Conservation (phyloP, 2,113 vertebrate species). For the Silurus asotus region DNA sequence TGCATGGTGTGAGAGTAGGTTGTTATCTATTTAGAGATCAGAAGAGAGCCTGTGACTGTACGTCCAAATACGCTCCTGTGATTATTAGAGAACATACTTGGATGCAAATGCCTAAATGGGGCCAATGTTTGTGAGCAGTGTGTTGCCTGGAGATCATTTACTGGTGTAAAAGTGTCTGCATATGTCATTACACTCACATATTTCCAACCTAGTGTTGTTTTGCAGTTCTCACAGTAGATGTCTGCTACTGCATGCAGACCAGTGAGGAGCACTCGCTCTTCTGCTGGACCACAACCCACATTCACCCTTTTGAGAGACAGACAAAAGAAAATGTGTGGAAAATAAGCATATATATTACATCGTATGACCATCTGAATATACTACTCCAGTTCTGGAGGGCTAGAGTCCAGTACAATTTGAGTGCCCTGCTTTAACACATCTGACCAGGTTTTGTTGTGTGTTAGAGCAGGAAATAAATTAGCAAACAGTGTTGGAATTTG, state of each 20-base stretch:
- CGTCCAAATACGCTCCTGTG: neutral
- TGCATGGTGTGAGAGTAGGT: slow-evolving; percentile 22
- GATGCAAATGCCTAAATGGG: neutral
- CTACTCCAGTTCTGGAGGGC: neutral
- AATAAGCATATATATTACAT: neutral
- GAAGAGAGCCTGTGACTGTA: neutral
- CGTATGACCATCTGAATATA: neutral
- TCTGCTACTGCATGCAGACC: slow-evolving; percentile 96
- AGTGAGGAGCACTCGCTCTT: slow-evolving; percentile 93
- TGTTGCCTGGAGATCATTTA: neutral
- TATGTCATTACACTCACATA: slow-evolving; percentile 80
- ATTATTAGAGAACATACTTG: neutral
- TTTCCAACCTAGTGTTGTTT: slow-evolving; percentile 99
- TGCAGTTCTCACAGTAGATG: slow-evolving; percentile 99
- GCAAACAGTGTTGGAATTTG: neutral
- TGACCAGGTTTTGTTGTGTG: neutral
- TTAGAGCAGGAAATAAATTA: neutral
- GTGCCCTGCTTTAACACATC: neutral
- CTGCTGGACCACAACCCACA: slow-evolving; percentile 95
- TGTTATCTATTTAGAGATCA: slow-evolving; percentile 9
- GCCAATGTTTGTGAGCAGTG: neutral
- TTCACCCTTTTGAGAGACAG: slow-evolving; percentile 81
- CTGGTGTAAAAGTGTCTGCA: neutral
- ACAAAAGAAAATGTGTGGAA: neutral
- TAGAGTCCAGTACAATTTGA: neutral